Percentiles rank a stretch among this genome's conserved stretches.
phyloP scores from a whole-genome alignment of 2,113 vertebrate species.

The Gnathochromis pfefferi region DNA sequence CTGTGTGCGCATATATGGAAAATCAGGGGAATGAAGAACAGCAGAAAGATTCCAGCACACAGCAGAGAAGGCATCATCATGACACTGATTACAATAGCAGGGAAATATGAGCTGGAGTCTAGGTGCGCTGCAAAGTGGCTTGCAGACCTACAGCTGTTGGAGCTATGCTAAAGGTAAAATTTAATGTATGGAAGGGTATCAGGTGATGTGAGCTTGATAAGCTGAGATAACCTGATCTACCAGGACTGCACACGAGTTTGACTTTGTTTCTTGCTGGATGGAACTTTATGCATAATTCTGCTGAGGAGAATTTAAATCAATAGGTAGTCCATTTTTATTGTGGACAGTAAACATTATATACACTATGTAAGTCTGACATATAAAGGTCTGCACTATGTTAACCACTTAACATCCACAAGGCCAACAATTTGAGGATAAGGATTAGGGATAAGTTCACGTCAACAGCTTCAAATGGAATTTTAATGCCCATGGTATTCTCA shows the following conservation, averaged over 20 bases:
- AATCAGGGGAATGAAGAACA: fast-evolving
- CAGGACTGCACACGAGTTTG: background rate
- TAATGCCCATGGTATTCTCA: background rate
- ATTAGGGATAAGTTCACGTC: fast-evolving
- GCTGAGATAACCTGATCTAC: background rate
- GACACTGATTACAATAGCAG: background rate
- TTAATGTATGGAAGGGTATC: background rate
- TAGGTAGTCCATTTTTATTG: background rate
- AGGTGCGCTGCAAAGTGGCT: background rate
- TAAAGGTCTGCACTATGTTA: background rate
- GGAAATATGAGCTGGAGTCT: background rate
- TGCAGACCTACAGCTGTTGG: background rate
- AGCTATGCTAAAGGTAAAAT: background rate
- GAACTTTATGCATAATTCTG: background rate
- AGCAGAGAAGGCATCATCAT: background rate
- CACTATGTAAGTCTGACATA: background rate
- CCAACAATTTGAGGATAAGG: background rate
- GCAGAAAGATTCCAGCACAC: background rate
- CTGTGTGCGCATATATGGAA: fast-evolving
- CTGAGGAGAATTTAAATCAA: background rate
- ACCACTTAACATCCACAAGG: background rate
- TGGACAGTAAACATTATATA: background rate
- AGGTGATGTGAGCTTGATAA: background rate
- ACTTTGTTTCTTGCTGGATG: background rate
- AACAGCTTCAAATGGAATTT: background rate